Evolutionary conservation across 2,113 vertebrate genomes (phyloP), one percentile per base, ranked within the genome.

Genomic region (Asarcornis scutulata): DNA sequence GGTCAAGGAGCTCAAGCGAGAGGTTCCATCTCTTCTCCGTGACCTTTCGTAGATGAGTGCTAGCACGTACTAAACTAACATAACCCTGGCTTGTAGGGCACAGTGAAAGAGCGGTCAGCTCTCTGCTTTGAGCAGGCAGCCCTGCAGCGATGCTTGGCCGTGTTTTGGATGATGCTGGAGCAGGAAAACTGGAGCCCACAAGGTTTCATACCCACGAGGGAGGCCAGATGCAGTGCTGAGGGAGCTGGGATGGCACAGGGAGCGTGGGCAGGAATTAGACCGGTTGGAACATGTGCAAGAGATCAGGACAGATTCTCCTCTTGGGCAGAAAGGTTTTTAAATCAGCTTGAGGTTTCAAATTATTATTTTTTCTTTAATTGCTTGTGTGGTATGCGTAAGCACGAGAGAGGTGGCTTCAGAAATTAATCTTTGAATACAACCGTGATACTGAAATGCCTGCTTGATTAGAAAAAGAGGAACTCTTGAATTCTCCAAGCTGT

Each of bases 11-110:
- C 55, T 78, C 42, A n/a, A 23, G 15, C 3, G 31, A 62, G 75
- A 46, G 25, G 25, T 67, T 53, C 44, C 8, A 0, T 5, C 46
- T 55, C 66, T 60, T 48, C 64, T 72, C 31, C 63, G 25, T 0
- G 1, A 17, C 25, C 9, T 72, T 52, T 53, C n/a, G 64, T 64
- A 68, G 53, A 7, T 13, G 64, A 1, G 11, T 36, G 7, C 38
- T 1, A 6, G 27, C 8, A 3, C 2, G 0, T 9, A 3, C 29
- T 3, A 3, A 64, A 26, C 62, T 38, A 11, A 60, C 58, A 9
- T 17, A n/a, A 31, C 67, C 26, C 14, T 18, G 16, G 10, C 16
- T 31, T 15, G 7, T 2, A 13, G 31, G 80, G 71, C 4, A 20
- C n/a, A 7, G 0, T 6, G 13, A n/a, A 13, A 2, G 1, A 9